Base-by-base conservation (phyloP, 2,113 vertebrate genomes). In the Nipponia nippon region DNA sequence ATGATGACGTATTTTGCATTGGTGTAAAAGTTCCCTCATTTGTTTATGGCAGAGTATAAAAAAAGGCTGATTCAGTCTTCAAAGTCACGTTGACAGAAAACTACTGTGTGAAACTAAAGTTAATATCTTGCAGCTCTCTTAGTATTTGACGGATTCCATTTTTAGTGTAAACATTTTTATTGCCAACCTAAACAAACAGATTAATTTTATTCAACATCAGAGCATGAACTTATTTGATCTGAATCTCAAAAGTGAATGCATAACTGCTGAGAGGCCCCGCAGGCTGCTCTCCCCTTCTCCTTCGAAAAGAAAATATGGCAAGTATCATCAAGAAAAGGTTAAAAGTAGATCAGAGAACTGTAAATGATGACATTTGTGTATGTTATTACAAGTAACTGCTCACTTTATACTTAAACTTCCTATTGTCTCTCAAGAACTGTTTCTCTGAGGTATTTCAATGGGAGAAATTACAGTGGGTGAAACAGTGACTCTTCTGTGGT, bases 51-150 rank as follows among this genome's bases (percentile, higher is more conserved):
- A 14, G 82, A 78, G 18, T 50, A 83, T 27, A 62, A 73, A 70
- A 70, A 56, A 76, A 66, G 73, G 49, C 7, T 36, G 50, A 90
- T 77, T 80, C 47, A 67, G 44, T 38, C 65, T 89, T 87, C 58
- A 83, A 77, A 88, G 46, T 73, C 30, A 46, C 1, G 18, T 40
- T 70, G 78, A 66, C 50, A 80, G 47, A 79, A 85, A 86, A 61
- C n/a, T 9, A 78, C n/a, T 2, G 1, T 0, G 0, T n/a, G 32
- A 87, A 93, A 83, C 53, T 26, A 1, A 70, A 83, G 22, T 70
- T 93, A 0, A 0, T 53, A 59, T 78, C 82, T 65, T 65, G 53
- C 53, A 85, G 46, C 20, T 93, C 52, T 91, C 72, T 42, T 30
- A 71, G 69, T 36, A 83, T 63, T 87, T 44, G 21, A 91, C 14